These are phyloP conservation scores for Macaca mulatta DNA, from an alignment of 2,113 vertebrate genomes.

Conservation along the genomic window DNA sequence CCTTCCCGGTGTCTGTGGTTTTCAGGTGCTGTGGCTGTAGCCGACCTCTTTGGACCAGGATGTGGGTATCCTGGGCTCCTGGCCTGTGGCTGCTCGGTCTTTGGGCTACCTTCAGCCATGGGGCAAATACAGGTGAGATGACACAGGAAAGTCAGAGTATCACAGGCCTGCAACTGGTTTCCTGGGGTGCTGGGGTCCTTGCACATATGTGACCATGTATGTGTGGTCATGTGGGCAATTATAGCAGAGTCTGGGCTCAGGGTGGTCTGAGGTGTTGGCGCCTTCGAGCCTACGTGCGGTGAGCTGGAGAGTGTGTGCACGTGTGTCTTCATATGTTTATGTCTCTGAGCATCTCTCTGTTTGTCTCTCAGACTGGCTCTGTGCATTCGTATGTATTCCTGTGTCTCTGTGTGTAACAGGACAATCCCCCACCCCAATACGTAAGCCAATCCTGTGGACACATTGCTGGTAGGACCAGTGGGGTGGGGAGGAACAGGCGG, in stretches of 20 bases:
- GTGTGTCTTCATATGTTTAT: background rate
- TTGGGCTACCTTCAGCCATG: conserved; percentile 65
- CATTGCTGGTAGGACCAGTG: background rate
- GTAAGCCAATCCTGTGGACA: background rate
- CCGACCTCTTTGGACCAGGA: conserved; percentile 56
- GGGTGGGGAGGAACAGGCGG: background rate
- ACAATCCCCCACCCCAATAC: too few species aligned
- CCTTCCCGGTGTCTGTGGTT: conserved; percentile 47
- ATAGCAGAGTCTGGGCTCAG: background rate
- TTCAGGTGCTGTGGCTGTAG: conserved; percentile 62
- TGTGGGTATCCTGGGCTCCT: conserved; percentile 78
- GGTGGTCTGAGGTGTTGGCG: background rate
- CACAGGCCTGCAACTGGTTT: background rate
- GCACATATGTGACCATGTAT: background rate
- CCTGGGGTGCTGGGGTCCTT: background rate
- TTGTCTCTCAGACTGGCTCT: background rate
- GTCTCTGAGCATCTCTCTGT: background rate
- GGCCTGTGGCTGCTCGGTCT: conserved; percentile 68
- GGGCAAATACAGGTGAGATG: conserved; percentile 65
- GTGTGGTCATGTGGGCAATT: background rate
- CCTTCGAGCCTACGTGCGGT: background rate
- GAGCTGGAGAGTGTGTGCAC: background rate
- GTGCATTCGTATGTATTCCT: background rate
- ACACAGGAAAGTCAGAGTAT: background rate
- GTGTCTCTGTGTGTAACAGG: background rate